phyloP scores from a whole-genome alignment of 2,797 vertebrate genomes.

The Anguilla megastoma region DNA sequence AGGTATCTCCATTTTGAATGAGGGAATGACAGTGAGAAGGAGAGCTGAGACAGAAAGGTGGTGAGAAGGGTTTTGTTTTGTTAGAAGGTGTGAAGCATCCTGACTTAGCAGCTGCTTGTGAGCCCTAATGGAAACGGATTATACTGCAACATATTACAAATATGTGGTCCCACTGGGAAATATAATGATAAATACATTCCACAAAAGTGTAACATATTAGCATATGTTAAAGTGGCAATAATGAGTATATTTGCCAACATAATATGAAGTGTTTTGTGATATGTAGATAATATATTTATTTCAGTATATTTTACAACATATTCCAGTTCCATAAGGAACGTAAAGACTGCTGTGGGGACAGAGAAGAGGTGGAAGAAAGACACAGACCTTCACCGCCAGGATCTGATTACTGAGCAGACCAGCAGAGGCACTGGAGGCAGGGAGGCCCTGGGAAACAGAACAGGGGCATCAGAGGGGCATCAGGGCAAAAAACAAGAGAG shows the following conservation, averaged over 20 bases:
- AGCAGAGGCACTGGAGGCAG: conserved; percentile 43
- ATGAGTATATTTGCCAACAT: not conserved
- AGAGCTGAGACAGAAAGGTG: conserved; percentile 28
- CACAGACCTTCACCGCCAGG: conserved; percentile 57
- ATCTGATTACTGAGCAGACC: conserved; percentile 61
- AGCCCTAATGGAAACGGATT: not conserved
- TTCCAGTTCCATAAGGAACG: not conserved
- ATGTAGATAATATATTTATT: not conserved
- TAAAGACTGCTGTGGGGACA: conserved; percentile 6
- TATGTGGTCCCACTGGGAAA: not conserved
- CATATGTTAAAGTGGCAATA: not conserved
- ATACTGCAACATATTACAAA: not conserved
- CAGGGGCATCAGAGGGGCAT: not conserved
- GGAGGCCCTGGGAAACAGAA: conserved; percentile 37
- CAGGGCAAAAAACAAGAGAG: conserved; percentile 32
- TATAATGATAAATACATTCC: not conserved
- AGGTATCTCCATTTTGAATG: not conserved
- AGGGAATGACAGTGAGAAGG: conserved; percentile 12
- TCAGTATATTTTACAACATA: not conserved
- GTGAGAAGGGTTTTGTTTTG: not conserved
- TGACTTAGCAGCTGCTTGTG: not conserved
- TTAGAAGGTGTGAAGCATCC: not conserved
- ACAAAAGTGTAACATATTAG: not conserved
- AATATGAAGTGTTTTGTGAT: not conserved
- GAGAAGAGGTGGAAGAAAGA: conserved; percentile 13